Conservation (phyloP, 1,140 invertebrate genomes). For the Stenopsyche tienmushanensis region DNA sequence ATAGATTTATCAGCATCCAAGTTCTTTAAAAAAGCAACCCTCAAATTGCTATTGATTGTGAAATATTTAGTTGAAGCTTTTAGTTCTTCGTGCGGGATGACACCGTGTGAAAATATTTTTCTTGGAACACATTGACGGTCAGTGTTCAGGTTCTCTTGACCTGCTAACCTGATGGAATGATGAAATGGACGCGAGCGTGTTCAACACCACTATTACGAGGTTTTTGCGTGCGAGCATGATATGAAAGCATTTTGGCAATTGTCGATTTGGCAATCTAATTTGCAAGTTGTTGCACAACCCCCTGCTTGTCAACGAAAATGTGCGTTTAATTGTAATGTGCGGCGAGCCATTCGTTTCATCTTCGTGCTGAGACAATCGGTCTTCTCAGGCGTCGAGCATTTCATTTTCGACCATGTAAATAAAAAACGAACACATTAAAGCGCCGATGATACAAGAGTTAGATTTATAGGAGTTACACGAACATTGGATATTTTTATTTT, state of each 20-base stretch:
- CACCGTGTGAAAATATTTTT: background rate
- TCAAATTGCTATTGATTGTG: no score
- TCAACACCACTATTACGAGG: conserved; percentile 9
- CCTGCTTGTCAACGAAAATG: background rate
- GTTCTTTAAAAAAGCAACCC: no score
- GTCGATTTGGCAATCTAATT: conserved; percentile 28
- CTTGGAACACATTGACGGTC: background rate
- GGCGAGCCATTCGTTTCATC: no score
- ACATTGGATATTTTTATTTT: no score
- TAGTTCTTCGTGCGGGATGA: background rate
- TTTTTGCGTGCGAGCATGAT: conserved; percentile 16
- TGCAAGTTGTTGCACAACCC: conserved; percentile 20
- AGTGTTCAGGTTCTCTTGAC: conserved; percentile 24
- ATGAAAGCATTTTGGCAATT: conserved; percentile 22
- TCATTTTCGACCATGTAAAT: no score
- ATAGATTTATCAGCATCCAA: no score
- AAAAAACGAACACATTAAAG: no score
- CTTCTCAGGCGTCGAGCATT: no score
- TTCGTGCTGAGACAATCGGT: no score
- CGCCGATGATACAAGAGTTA: no score
- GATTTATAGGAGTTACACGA: no score
- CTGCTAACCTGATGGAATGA: conserved; percentile 13
- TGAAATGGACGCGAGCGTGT: conserved; percentile 11
- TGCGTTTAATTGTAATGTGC: conserved; percentile 18
- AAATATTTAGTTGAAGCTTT: no score